Evolutionary conservation across 30 jellyfish, hydroid and myxozoan species (phyloP), one percentile per base, ranked within the genome.

Genomic region (Morbakka virulenta): DNA sequence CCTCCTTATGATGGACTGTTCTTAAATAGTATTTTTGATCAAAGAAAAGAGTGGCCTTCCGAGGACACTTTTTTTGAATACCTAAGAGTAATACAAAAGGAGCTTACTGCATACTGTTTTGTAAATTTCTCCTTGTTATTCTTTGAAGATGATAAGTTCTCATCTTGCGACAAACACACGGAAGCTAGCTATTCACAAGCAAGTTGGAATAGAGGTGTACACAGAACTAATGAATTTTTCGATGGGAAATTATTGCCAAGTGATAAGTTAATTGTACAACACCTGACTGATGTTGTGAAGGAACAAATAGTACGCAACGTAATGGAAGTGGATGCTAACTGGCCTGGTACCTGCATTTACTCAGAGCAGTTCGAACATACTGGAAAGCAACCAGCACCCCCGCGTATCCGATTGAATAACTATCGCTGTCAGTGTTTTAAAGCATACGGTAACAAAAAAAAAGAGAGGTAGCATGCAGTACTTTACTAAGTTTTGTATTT

Each of bases 1-100:
- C 98, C 98, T 1, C 77, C 78, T 3, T 91, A 91, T 69, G 57
- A 52, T 14, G 98, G 98, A 41, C 47, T 47, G 17, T 62, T 50
- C 24, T 51, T 91, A 41, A 30, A 26, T 48, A 64, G 33, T 64
- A 27, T 81, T n/a, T 84, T 91, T 52, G 95, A 91, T 33, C 29
- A 71, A 27, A 65, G 69, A 22, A 84, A 80, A 52, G 93, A 84
- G 23, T 89, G 94, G 86, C 90, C 92, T 0, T 71, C 96, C 12
- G 95, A 77, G 33, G 85, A 78, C 0, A 86, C 80, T 11, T 91
- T 72, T 52, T 64, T 35, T 27, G 88, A 79, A 22, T 74, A 34
- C 28, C 62, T 91, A 13, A 89, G 69, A 32, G 35, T 74, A 28
- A 82, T 53, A 24, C 86, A 66, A 3, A 33, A 69, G 25, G 88